These are phyloP conservation scores for Tetranychus urticae DNA, from an alignment of 1,140 invertebrate species.

Conservation along the genomic window DNA sequence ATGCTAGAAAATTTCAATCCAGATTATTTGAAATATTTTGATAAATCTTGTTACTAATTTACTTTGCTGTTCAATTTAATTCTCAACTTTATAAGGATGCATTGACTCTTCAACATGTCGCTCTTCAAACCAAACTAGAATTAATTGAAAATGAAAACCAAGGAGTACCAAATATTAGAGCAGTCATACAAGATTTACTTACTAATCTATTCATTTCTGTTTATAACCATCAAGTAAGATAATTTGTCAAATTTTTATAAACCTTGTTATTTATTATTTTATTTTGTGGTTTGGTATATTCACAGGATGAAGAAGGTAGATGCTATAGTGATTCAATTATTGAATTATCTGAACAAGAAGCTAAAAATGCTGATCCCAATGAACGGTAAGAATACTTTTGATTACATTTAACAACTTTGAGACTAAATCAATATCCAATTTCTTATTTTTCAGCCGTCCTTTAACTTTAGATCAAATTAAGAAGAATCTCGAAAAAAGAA, in stretches of 20 bases:
- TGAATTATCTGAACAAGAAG: constrained; percentile 70
- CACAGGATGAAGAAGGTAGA: constrained; percentile 73
- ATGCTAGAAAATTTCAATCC: no score
- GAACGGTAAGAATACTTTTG: no score
- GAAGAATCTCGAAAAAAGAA: no score
- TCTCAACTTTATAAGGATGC: constrained; percentile 98
- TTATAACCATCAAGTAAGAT: constrained; percentile 48
- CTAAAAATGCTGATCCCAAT: not conserved
- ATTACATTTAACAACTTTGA: not conserved
- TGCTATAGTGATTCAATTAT: constrained; percentile 89
- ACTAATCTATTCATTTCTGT: constrained; percentile 73
- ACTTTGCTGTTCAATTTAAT: constrained; percentile 19
- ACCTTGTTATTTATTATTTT: not conserved
- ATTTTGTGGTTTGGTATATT: not conserved
- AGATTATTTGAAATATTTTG: no score
- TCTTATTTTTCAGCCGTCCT: no score
- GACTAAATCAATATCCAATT: no score
- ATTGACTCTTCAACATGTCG: constrained; percentile 65
- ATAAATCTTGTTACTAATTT: no score
- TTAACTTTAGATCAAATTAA: no score
- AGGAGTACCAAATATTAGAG: constrained; percentile 58
- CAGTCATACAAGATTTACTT: constrained; percentile 69
- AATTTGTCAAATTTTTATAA: not conserved
- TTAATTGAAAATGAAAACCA: constrained; percentile 56
- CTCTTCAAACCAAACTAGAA: constrained; percentile 70